Percentiles rank a stretch among this genome's conserved stretches.
Evolutionary conservation across 2,888 invertebrate species (phyloP).

Genomic region (Ormyrus thymus): DNA sequence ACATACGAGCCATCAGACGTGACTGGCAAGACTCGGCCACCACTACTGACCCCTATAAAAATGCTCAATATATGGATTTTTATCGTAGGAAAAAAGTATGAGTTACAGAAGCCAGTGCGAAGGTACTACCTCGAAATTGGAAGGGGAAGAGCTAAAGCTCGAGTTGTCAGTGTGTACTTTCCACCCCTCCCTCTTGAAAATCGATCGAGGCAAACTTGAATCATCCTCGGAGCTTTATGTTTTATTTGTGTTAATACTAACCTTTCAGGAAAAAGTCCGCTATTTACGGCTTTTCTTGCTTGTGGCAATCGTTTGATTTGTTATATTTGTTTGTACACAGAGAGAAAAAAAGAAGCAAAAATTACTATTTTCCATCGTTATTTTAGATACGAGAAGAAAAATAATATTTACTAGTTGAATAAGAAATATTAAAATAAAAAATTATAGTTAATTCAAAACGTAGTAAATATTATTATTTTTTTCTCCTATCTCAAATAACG

Average conservation of each 20-base stretch:
- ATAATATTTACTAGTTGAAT: no score
- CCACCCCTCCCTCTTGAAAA: neutral
- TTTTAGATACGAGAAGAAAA: no score
- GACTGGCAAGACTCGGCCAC: constrained; percentile 50
- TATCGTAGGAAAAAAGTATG: constrained; percentile 10
- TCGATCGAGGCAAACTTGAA: constrained; percentile 12
- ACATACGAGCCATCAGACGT: constrained; percentile 53
- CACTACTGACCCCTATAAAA: constrained; percentile 71
- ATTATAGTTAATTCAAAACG: no score
- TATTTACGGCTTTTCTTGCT: no score
- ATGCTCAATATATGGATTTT: constrained; percentile 72
- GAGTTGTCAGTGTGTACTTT: neutral
- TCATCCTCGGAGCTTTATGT: neutral
- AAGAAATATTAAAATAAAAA: no score
- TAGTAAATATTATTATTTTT: no score
- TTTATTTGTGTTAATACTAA: neutral
- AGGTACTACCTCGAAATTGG: neutral
- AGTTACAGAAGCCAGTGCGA: neutral
- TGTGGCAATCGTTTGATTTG: no score
- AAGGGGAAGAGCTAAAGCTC: neutral
- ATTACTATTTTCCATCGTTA: no score
- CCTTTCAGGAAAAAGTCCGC: no score
- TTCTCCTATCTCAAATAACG: no score
- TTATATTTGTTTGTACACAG: no score
- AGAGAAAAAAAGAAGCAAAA: no score